Evolutionary conservation across 2,113 vertebrate genomes (phyloP).

Genomic region (Psettodes erumei): DNA sequence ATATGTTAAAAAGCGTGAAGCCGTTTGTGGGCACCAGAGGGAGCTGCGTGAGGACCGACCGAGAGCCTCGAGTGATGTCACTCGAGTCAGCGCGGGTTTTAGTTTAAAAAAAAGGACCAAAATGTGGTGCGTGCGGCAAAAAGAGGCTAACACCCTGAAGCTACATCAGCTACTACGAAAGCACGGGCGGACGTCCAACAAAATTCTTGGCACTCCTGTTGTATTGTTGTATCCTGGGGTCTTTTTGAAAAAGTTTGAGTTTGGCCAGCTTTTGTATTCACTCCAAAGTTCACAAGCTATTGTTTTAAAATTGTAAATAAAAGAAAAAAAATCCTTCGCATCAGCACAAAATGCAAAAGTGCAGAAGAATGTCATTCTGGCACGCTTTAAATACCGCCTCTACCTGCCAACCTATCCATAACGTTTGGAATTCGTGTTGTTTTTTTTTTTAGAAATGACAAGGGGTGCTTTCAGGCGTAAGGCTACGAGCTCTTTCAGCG

Average conservation of each 20-base stretch:
- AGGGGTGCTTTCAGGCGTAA: slow-evolving; percentile 21
- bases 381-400: neutral
- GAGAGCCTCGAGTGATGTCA: no score
- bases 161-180: no score
- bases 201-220: no score
- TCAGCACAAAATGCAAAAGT: neutral
- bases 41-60: neutral
- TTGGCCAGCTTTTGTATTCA: slow-evolving; percentile 1
- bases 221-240: slow-evolving; percentile 11
- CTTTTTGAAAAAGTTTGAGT: slow-evolving; percentile 4
- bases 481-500: no score
- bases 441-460: no score
- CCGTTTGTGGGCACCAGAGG: no score
- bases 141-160: no score
- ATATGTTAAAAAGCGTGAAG: neutral
- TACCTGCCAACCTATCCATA: neutral
- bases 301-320: neutral
- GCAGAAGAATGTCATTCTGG: neutral
- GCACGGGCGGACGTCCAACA: no score
- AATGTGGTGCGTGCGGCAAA: no score
- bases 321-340: neutral
- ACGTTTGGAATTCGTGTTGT: neutral
- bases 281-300: slow-evolving; percentile 2
- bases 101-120: no score
- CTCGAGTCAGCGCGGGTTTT: no score